Percentiles rank a stretch among this genome's conserved stretches.
These are phyloP conservation scores for Dolichotis patagonum DNA, from an alignment of 2,113 vertebrate species.

Conservation along the genomic window DNA sequence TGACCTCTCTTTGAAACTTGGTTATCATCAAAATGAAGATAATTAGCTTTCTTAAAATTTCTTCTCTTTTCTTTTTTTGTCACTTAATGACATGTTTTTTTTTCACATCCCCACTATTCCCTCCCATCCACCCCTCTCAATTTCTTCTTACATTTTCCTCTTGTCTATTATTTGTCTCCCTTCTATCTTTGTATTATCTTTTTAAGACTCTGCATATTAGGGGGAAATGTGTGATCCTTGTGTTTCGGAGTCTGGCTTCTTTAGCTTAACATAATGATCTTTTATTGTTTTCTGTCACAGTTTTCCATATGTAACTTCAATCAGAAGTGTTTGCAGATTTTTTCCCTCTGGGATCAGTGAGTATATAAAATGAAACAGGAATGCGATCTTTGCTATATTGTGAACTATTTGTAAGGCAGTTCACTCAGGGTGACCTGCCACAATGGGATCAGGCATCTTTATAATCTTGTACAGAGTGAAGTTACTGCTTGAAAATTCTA, in stretches of 20 bases:
- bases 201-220: not conserved
- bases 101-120: not conserved
- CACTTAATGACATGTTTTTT: not conserved
- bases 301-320: slow-evolving; percentile 36
- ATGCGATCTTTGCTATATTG: not conserved
- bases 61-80: not conserved
- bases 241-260: not conserved
- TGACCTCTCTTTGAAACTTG: not conserved
- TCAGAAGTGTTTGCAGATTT: not conserved
- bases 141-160: not conserved
- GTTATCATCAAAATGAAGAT: slow-evolving; percentile 16
- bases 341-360: not conserved
- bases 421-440: not conserved
- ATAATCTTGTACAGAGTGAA: not conserved
- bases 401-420: slow-evolving; percentile 25
- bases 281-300: not conserved
- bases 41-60: slow-evolving; percentile 29
- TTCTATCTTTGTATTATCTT: not conserved
- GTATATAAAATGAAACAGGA: not conserved
- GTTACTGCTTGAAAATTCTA: not conserved
- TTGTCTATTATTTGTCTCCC: not conserved
- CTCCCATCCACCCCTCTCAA: not conserved
- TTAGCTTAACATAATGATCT: not conserved
- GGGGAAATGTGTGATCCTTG: not conserved
- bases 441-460: not conserved